Evolutionary conservation across 2,113 vertebrate genomes (phyloP).

Genomic region (Rhea pennata): DNA sequence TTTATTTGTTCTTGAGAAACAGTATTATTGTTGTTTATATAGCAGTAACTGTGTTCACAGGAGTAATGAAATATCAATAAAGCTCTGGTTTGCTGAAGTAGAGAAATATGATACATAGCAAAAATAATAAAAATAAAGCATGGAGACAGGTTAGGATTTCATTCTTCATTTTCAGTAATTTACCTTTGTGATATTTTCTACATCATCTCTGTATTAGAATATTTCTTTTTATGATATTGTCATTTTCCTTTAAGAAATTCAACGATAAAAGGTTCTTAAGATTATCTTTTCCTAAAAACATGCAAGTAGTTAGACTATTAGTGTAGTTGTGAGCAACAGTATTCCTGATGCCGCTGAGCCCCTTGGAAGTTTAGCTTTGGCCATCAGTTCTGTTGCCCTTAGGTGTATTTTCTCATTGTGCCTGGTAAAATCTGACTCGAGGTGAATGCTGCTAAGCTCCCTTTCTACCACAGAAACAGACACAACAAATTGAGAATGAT

Average conservation of each 20-base stretch:
- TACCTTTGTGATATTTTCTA: background rate
- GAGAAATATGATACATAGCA: background rate
- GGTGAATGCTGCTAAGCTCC: background rate
- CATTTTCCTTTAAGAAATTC: background rate
- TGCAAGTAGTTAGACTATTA: background rate
- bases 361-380: background rate
- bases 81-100: background rate
- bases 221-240: background rate
- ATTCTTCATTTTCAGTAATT: background rate
- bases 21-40: background rate
- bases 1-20: slow-evolving; percentile 24
- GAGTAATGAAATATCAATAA: background rate
- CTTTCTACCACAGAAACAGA: background rate
- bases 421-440: background rate
- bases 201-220: accelerated
- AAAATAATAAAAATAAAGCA: background rate
- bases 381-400: accelerated
- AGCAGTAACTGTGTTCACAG: background rate
- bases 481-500: accelerated
- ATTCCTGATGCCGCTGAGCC: background rate
- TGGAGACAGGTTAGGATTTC: background rate
- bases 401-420: background rate
- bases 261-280: background rate
- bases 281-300: background rate
- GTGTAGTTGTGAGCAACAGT: background rate